These are phyloP conservation scores for Bugulina stolonifera DNA, from an alignment of 2,888 invertebrate species.

Conservation along the genomic window DNA sequence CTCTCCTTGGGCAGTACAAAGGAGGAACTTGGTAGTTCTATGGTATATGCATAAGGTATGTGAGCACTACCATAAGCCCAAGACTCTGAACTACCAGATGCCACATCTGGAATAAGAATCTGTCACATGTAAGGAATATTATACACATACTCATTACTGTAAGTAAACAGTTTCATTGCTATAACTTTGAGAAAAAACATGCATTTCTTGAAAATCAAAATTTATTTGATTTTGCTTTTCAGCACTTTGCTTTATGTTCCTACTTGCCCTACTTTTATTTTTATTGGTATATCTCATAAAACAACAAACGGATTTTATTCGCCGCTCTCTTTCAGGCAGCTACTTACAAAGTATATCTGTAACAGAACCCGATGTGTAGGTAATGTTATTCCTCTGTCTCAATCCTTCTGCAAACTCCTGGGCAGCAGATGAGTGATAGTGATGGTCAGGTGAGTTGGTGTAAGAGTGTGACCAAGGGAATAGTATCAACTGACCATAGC, in stretches of 20 bases:
- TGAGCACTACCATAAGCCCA: constrained; percentile 9
- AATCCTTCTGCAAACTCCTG: constrained; percentile 6
- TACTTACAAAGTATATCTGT: neutral
- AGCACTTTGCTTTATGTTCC: too few species aligned
- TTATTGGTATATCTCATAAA: too few species aligned
- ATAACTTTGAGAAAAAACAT: too few species aligned
- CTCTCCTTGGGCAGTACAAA: constrained; percentile 1
- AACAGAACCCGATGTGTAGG: constrained; percentile 6
- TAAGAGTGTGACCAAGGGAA: constrained; percentile 17
- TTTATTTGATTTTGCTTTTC: too few species aligned
- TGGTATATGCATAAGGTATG: neutral
- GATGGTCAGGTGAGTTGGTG: neutral
- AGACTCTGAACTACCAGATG: constrained; percentile 15
- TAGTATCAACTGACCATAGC: constrained; percentile 20
- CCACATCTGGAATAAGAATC: constrained; percentile 1
- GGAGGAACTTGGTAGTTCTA: neutral
- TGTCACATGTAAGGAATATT: too few species aligned
- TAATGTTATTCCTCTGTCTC: neutral
- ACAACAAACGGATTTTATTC: too few species aligned
- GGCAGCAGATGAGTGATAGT: neutral
- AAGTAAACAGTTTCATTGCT: too few species aligned
- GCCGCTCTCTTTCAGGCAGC: too few species aligned
- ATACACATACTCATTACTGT: too few species aligned
- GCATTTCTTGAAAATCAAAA: too few species aligned
- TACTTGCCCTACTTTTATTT: too few species aligned